phyloP scores from a whole-genome alignment of 2,888 invertebrate species.

The Prosopocoilus inquinatus region DNA sequence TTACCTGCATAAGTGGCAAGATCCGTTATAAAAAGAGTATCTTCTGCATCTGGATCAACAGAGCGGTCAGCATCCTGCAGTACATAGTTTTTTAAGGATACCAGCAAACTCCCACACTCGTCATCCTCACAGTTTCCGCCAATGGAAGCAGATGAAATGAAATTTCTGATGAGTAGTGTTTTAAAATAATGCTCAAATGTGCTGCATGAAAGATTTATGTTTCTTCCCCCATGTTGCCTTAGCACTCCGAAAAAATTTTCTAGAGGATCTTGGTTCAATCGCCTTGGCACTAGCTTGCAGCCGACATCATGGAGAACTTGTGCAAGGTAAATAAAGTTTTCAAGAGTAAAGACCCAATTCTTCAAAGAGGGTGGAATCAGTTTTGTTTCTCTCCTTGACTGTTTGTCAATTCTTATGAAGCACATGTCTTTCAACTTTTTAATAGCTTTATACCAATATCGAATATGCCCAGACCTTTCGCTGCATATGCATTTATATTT shows the following conservation, averaged over 20 bases:
- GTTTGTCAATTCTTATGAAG: neutral
- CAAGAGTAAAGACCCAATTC: neutral
- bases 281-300: neutral
- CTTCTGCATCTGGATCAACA: neutral
- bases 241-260: neutral
- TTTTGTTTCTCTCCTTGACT: neutral
- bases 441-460: neutral
- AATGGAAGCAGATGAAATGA: neutral
- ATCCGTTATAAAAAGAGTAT: too few relatives aligned
- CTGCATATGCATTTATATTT: neutral
- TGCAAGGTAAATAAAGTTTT: neutral
- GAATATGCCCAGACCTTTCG: neutral
- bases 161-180: neutral
- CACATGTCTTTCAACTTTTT: neutral
- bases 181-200: neutral
- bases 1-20: too few relatives aligned
- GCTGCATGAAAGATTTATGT: neutral
- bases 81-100: neutral
- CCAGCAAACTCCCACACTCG: neutral
- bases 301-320: neutral
- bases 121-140: slow-evolving; percentile 1
- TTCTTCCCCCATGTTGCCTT: neutral
- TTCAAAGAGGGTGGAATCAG: neutral
- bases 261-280: slow-evolving; percentile 1
- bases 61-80: neutral